phyloP scores from a whole-genome alignment of 1,140 invertebrate genomes.

The Telenomus remus region DNA sequence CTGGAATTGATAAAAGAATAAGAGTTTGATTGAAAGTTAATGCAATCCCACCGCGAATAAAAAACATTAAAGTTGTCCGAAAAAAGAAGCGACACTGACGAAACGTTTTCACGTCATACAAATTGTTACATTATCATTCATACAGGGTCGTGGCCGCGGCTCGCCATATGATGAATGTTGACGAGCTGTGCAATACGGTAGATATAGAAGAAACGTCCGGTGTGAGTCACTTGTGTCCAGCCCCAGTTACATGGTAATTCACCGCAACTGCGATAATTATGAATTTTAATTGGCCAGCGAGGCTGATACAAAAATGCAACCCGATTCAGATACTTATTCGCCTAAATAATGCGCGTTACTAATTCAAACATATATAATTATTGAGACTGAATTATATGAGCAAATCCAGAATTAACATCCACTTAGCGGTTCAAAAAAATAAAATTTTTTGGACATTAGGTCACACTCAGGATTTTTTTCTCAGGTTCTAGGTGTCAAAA shows the following conservation, averaged over 20 bases:
- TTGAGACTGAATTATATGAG: background rate
- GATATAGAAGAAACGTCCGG: slow-evolving; percentile 40
- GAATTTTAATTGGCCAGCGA: slow-evolving; percentile 67
- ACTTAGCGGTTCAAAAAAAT: too few relatives aligned
- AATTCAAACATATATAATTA: background rate
- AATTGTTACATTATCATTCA: slow-evolving; percentile 55
- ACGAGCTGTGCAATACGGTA: slow-evolving; percentile 26
- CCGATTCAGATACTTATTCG: slow-evolving; percentile 54
- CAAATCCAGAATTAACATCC: too few relatives aligned
- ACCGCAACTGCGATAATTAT: slow-evolving; percentile 59
- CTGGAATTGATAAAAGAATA: slow-evolving; percentile 26
- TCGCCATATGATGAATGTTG: slow-evolving; percentile 35
- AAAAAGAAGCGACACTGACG: slow-evolving; percentile 33
- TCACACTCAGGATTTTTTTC: too few relatives aligned
- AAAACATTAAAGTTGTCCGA: slow-evolving; percentile 38
- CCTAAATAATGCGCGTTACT: slow-evolving; percentile 35
- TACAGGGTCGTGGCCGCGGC: slow-evolving; percentile 23
- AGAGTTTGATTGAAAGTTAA: slow-evolving; percentile 48
- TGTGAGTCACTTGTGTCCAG: slow-evolving; percentile 39
- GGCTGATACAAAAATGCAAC: slow-evolving; percentile 48
- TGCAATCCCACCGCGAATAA: slow-evolving; percentile 16
- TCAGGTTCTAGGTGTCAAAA: too few relatives aligned
- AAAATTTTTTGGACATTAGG: too few relatives aligned
- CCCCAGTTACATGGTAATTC: slow-evolving; percentile 50
- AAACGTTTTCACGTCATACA: slow-evolving; percentile 49